These are phyloP conservation scores for Lutjanus erythropterus DNA, from an alignment of 2,113 vertebrate species.

Conservation along the genomic window DNA sequence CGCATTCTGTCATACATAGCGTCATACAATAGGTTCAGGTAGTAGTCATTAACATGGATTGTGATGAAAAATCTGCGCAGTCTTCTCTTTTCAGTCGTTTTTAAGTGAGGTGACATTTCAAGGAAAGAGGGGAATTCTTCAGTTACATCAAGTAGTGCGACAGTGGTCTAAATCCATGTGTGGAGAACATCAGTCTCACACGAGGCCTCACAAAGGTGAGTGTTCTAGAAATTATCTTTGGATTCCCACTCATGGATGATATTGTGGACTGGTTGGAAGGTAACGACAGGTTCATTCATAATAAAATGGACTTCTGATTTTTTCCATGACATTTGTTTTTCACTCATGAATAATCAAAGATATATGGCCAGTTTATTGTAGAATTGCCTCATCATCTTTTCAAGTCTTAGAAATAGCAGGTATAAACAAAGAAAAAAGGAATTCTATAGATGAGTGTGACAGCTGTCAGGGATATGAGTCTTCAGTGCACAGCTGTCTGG, in stretches of 20 bases:
- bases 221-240: constrained; percentile 41
- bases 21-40: background rate
- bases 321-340: background rate
- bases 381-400: background rate
- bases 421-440: constrained; percentile 34
- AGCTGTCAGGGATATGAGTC: constrained; percentile 7
- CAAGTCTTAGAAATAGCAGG: constrained; percentile 12
- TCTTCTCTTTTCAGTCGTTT: constrained; percentile 57
- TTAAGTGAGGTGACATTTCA: constrained; percentile 49
- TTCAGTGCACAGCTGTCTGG: constrained; percentile 30
- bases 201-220: constrained; percentile 76
- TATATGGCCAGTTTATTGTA: constrained; percentile 3
- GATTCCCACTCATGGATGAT: constrained; percentile 27
- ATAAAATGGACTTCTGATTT: constrained; percentile 19
- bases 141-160: constrained; percentile 31
- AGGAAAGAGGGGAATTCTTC: constrained; percentile 41
- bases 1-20: background rate
- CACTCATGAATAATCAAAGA: background rate
- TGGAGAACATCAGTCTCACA: constrained; percentile 57
- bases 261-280: constrained; percentile 45
- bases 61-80: constrained; percentile 28
- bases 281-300: constrained; percentile 42
- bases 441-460: constrained; percentile 3
- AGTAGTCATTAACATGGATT: constrained; percentile 8
- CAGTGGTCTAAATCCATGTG: constrained; percentile 45